A percentile compares a stretch with the other conserved stretches of the same genome.
Conservation (phyloP, 1,140 invertebrate species). For the Bombus turneri region DNA sequence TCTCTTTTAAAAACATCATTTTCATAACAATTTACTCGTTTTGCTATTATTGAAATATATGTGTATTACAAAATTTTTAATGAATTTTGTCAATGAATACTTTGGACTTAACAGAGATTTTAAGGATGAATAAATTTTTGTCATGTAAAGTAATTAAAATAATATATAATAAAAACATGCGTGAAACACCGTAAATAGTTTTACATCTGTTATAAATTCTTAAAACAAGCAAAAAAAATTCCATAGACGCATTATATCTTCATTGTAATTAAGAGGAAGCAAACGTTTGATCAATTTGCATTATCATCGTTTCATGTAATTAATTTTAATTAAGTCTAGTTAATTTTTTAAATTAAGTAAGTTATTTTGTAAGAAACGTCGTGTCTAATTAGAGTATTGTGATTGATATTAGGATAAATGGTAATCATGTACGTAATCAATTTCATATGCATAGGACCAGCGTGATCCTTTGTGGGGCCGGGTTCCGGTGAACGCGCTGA, state of each 20-base stretch:
- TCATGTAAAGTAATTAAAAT: neutral
- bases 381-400: neutral
- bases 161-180: neutral
- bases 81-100: neutral
- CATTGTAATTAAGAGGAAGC: neutral
- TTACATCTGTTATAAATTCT: neutral
- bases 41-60: neutral
- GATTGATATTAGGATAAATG: neutral
- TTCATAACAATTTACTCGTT: neutral
- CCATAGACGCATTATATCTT: neutral
- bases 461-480: no score
- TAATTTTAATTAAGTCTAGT: neutral
- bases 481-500: no score
- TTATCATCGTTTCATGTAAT: neutral
- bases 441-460: neutral
- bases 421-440: slow-evolving; percentile 8
- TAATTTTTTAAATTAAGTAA: neutral
- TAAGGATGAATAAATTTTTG: neutral
- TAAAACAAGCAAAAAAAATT: neutral
- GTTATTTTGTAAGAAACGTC: neutral
- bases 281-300: slow-evolving; percentile 13
- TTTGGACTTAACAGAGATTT: neutral
- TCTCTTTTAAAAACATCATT: neutral
- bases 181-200: neutral
- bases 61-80: neutral